Evolutionary conservation across 2,888 invertebrate species (phyloP).

Genomic region (Gastrophysa polygoni): DNA sequence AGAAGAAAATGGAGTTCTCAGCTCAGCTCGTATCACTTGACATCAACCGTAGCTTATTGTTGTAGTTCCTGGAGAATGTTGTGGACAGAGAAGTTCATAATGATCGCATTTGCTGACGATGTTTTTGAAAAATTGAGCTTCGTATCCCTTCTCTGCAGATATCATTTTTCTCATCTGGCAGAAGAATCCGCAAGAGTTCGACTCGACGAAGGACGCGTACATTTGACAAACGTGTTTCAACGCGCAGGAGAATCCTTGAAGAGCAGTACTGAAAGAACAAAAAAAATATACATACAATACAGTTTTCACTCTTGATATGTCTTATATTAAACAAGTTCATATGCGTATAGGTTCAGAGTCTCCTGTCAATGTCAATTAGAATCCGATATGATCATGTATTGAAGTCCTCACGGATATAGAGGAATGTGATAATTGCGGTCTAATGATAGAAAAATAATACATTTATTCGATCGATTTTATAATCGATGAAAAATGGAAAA

Average conservation of each 20-base stretch:
- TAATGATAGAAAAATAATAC: no score
- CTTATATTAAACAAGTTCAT: no score
- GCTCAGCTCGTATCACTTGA: neutral
- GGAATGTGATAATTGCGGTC: no score
- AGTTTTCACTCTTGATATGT: no score
- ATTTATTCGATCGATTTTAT: no score
- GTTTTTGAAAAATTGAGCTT: constrained; percentile 50
- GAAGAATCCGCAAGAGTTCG: constrained; percentile 51
- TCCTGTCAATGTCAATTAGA: no score
- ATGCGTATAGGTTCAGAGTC: no score
- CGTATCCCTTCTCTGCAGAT: constrained; percentile 46
- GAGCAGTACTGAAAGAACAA: constrained; percentile 45
- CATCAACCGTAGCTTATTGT: constrained; percentile 24
- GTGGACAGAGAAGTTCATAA: constrained; percentile 39
- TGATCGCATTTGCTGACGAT: constrained; percentile 47
- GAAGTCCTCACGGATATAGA: no score
- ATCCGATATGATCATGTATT: no score
- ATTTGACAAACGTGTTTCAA: constrained; percentile 46
- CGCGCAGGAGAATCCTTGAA: constrained; percentile 46
- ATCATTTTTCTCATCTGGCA: constrained; percentile 54
- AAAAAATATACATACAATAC: no score
- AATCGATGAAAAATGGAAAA: no score
- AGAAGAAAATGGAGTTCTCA: no score
- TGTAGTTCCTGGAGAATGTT: constrained; percentile 21
- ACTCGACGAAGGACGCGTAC: constrained; percentile 34